Evolutionary conservation across 2,113 vertebrate species (phyloP).

Genomic region (Eonycteris spelaea): DNA sequence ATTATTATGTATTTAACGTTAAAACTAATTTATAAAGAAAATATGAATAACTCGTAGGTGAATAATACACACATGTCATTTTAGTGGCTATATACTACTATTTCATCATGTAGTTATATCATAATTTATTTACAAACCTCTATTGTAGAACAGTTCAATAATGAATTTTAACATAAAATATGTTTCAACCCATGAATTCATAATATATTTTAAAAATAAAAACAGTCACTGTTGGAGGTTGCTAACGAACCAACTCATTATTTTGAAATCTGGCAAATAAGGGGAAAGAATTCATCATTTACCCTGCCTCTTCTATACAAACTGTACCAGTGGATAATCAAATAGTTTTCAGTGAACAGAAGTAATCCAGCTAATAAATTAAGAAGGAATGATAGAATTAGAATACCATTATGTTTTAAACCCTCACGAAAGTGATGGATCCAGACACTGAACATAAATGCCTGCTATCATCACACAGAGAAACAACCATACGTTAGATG

Average conservation of each 20-base stretch:
- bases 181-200: background rate
- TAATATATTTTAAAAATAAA: background rate
- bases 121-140: background rate
- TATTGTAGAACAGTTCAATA: background rate
- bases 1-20: background rate
- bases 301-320: background rate
- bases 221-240: background rate
- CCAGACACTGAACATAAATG: background rate
- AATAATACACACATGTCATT: background rate
- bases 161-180: background rate
- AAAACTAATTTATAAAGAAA: constrained; percentile 11
- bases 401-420: background rate
- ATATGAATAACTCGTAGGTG: background rate
- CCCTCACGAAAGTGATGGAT: background rate
- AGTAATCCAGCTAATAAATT: background rate
- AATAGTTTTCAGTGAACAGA: background rate
- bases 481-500: background rate
- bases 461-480: background rate
- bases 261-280: background rate
- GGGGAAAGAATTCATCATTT: background rate
- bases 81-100: background rate
- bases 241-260: background rate
- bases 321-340: background rate
- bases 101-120: background rate
- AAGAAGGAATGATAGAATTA: background rate